Base-by-base conservation (phyloP, 2,113 vertebrate species). In the Leuciscus idus region DNA sequence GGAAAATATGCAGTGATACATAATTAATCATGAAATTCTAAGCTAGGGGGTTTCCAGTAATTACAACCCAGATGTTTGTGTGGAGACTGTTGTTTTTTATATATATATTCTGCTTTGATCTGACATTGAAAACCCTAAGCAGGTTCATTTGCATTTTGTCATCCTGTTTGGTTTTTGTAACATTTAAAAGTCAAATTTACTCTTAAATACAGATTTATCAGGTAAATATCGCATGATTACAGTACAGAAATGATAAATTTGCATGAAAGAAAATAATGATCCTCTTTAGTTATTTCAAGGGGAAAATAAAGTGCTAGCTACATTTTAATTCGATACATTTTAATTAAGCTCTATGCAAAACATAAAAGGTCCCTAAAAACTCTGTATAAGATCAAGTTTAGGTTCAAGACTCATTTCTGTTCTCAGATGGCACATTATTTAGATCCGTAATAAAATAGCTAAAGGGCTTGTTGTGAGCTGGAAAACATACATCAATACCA, bases 21-120 rank as follows among this genome's bases (percentile, higher is more conserved):
- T 81, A 86, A 75, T 81, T 74, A 26, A 75, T 75, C 39, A 48
- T 78, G 57, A 75, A 50, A 86, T 50, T 48, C 77, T 36, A 55
- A 62, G 66, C n/a, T 30, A 39, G 52, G 68, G 78, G 62, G 28
- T 81, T 74, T 74, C 55, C 68, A 81, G 39, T 70, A 62, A 39
- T 74, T 82, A 86, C 78, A n/a, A 28, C 23, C 48, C 17, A 79
- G 23, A 36, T 75, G 50, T 23, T 81, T 28, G 28, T 70, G 23
- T 43, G 4, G 23, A 36, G 28, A 55, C 11, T 66, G 68, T n/a
- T 66, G 68, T 17, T 15, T 33, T 26, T 19, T 6, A 0, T 17
- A 0, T 17, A 12, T n/a, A 19, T 19, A 23, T 48, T 57, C 64
- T 55, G 21, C 64, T 86, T 86, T 81, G 50, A 80, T 78, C 74